phyloP scores from a whole-genome alignment of 2,888 invertebrate species.

The Tanaodytes sp. region DNA sequence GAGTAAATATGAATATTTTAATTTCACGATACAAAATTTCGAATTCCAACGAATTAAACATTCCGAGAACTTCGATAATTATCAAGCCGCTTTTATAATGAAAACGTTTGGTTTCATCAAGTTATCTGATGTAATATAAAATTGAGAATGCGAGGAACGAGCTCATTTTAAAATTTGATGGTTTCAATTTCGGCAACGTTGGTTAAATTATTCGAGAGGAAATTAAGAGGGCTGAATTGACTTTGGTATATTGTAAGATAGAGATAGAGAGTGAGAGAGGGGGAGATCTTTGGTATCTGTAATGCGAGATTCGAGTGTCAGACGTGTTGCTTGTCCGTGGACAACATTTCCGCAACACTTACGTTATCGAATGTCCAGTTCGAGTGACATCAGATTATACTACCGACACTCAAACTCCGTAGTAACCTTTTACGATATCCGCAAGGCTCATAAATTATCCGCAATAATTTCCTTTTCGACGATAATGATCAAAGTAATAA shows the following conservation, averaged over 20 bases:
- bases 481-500: neutral
- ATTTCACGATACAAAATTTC: too few relatives aligned
- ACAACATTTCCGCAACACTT: conserved; percentile 30
- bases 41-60: too few relatives aligned
- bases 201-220: conserved; percentile 30
- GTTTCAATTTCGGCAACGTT: conserved; percentile 8
- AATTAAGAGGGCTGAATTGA: conserved; percentile 33
- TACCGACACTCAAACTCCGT: too few relatives aligned
- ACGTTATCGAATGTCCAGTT: conserved; percentile 26
- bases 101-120: too few relatives aligned
- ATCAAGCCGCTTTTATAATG: too few relatives aligned
- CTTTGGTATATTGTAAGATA: conserved; percentile 22
- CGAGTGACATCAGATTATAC: conserved; percentile 25
- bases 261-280: too few relatives aligned
- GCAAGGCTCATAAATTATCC: neutral
- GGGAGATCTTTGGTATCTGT: conserved; percentile 21
- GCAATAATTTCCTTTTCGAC: too few relatives aligned
- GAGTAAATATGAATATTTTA: too few relatives aligned
- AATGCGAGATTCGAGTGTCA: conserved; percentile 10
- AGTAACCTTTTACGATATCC: too few relatives aligned
- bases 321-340: conserved; percentile 18
- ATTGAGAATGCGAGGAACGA: conserved; percentile 13
- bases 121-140: conserved; percentile 5
- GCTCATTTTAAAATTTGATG: conserved; percentile 28
- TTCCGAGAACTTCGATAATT: too few relatives aligned